Evolutionary conservation across 2,888 invertebrate genomes (phyloP).

Genomic region (Torymus tubicola): DNA sequence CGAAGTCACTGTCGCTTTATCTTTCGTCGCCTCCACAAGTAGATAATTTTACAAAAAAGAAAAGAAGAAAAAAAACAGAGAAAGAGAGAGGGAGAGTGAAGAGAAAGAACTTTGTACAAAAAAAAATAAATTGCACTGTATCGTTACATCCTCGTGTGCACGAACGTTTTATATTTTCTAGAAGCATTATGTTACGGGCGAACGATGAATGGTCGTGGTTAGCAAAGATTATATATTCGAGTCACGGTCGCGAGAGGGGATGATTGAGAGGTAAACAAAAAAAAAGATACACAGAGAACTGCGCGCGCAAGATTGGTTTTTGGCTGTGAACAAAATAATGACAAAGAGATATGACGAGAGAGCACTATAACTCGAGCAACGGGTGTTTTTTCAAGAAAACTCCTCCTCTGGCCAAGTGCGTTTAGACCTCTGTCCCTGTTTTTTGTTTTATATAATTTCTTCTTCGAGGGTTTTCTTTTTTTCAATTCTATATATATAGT

Average conservation of each 20-base stretch:
- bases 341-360: conserved; percentile 25
- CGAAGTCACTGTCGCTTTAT: conserved; percentile 29
- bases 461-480: conserved; percentile 3
- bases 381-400: conserved; percentile 19
- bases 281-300: not conserved
- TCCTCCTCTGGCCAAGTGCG: conserved; percentile 31
- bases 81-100: no score
- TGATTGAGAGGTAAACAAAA: not conserved
- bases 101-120: conserved; percentile 41
- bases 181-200: conserved; percentile 29
- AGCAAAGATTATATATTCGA: conserved; percentile 7
- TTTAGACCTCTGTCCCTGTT: not conserved
- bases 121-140: conserved; percentile 20
- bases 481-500: no score
- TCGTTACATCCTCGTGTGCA: conserved; percentile 31
- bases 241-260: conserved; percentile 1
- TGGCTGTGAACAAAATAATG: conserved; percentile 46
- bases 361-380: no score
- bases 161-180: conserved; percentile 46
- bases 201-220: conserved; percentile 25
- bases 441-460: conserved; percentile 6
- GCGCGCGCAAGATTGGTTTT: conserved; percentile 30
- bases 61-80: no score
- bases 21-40: conserved; percentile 13
- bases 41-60: conserved; percentile 23